Base-by-base conservation (phyloP, 2,888 invertebrate genomes). In the Scaptomyza reducta region DNA sequence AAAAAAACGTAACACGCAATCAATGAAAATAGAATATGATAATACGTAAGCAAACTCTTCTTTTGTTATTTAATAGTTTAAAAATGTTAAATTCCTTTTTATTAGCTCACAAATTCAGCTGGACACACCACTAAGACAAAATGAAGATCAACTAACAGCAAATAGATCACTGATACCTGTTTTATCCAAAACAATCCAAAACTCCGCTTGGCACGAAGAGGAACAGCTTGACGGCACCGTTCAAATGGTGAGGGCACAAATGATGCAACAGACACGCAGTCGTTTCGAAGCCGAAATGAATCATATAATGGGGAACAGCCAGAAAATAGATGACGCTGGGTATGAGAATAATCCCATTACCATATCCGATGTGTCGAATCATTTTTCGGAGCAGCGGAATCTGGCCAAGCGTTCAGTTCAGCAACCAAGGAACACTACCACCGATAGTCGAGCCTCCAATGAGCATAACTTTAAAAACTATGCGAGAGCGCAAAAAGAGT, bases 361-460 rank as follows among this genome's bases (percentile, higher is more conserved):
- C 3, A 84, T 89, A 51, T 87, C 89, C 0, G 89, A 90, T 72
- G 89, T 87, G 9, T 85, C 85, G 0, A 63, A 18, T 1, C 79
- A 76, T 51, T 85, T 85, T 44, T 55, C 58, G n/a, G 60, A 72
- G 0, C 72, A 83, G 14, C 57, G 49, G 10, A 22, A 47, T 10
- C 25, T 57, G 16, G 50, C 53, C 25, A 51, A 55, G 41, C 50
- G 10, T 7, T 25, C 40, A 7, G 44, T 11, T 5, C 53, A 56
- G 41, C 31, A 49, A 44, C 25, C 46, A 42, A 55, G 42, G 29
- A 27, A 71, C 10, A 14, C 35, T 7, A 50, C 42, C 6, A 44
- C 44, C 16, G 54, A 38, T 2, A 77, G 78, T 41, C 66, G 60
- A 6, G 59, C 49, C 42, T 77, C 84, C 33, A 58, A 31, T 27